Evolutionary conservation across 2,888 invertebrate genomes (phyloP).

Genomic region (Troides oblongomaculatus): DNA sequence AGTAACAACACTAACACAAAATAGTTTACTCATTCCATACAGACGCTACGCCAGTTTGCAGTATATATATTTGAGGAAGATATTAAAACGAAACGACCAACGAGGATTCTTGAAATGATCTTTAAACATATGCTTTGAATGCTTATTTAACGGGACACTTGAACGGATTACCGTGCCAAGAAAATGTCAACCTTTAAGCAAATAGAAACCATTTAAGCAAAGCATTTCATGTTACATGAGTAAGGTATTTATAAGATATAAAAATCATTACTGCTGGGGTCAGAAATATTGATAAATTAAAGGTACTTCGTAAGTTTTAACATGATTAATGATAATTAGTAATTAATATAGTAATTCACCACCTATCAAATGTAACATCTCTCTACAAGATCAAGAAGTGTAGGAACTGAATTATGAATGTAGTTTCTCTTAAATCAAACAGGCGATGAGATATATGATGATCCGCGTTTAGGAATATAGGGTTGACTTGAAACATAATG

Average conservation of each 20-base stretch:
- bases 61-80: conserved; percentile 11
- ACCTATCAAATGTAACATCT: too few species aligned
- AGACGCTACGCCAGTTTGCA: conserved; percentile 9
- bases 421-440: too few species aligned
- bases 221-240: not conserved
- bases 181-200: not conserved
- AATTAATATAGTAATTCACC: too few species aligned
- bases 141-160: conserved; percentile 9
- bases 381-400: too few species aligned
- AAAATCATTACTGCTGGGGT: too few species aligned
- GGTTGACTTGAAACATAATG: too few species aligned
- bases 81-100: conserved; percentile 12
- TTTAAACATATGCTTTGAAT: conserved; percentile 11
- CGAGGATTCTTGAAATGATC: conserved; percentile 11
- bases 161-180: conserved; percentile 12
- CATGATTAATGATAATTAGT: too few species aligned
- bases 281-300: too few species aligned
- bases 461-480: too few species aligned
- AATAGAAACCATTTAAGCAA: not conserved
- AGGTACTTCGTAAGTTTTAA: too few species aligned
- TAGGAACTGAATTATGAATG: too few species aligned
- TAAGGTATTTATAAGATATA: not conserved
- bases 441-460: too few species aligned
- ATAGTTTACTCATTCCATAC: conserved; percentile 12
- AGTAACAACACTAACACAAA: conserved; percentile 17